phyloP scores from a whole-genome alignment of 1,140 invertebrate species.

The Amphibalanus amphitrite region DNA sequence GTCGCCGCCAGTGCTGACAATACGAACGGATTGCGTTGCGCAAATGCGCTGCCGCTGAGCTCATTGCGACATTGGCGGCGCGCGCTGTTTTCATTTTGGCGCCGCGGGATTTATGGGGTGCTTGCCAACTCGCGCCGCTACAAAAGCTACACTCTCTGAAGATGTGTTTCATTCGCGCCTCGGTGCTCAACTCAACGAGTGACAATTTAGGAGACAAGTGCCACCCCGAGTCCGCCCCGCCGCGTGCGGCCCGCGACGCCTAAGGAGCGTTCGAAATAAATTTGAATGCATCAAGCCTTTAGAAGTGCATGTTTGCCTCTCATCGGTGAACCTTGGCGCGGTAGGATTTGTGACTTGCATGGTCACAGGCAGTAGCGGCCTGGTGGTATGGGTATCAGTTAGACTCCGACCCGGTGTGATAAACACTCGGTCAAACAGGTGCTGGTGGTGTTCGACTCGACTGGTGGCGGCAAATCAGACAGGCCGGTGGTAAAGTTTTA shows the following conservation, averaged over 20 bases:
- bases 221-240: background rate
- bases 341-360: too few species aligned
- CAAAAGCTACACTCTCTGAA: background rate
- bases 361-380: too few species aligned
- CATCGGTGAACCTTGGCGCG: background rate
- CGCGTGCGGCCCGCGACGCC: too few species aligned
- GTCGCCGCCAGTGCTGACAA: background rate
- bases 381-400: background rate
- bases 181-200: background rate
- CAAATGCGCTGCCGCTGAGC: background rate
- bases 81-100: background rate
- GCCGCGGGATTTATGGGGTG: background rate
- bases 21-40: background rate
- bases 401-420: background rate
- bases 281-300: background rate
- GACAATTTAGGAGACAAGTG: background rate
- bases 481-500: too few species aligned
- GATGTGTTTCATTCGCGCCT: background rate
- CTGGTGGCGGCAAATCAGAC: too few species aligned
- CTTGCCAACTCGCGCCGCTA: background rate
- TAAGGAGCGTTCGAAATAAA: background rate
- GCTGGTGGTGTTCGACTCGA: background rate
- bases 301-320: background rate
- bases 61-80: background rate
- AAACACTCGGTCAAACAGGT: background rate